A percentile compares a stretch with the other conserved stretches of the same genome.
Evolutionary conservation across 2,888 invertebrate genomes (phyloP).

Genomic region (Eumacrocentrus americanus): DNA sequence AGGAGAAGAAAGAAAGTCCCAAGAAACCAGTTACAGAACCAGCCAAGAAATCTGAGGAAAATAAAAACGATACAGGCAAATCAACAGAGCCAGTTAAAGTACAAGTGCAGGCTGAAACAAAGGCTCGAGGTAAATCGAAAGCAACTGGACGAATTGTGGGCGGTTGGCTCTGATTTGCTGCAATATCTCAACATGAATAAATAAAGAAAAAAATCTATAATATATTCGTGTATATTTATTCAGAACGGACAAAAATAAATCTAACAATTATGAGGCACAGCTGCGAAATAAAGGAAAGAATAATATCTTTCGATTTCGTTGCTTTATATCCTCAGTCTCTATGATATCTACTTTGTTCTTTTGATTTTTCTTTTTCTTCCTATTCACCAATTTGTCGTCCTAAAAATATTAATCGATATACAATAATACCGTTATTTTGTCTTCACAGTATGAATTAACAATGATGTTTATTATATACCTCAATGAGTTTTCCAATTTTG

Average conservation of each 20-base stretch:
- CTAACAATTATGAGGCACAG: neutral
- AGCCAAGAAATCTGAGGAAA: slow-evolving; percentile 40
- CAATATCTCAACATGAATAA: neutral
- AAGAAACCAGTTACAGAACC: slow-evolving; percentile 18
- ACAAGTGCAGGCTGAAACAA: slow-evolving; percentile 60
- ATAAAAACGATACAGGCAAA: slow-evolving; percentile 39
- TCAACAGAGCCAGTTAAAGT: slow-evolving; percentile 24
- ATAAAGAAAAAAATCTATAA: neutral
- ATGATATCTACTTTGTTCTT: neutral
- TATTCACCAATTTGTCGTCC: slow-evolving; percentile 38
- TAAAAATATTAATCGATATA: slow-evolving; percentile 17
- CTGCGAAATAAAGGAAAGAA: slow-evolving; percentile 16
- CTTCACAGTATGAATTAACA: no score
- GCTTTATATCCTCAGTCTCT: neutral
- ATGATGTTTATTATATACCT: no score
- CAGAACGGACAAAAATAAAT: slow-evolving; percentile 4
- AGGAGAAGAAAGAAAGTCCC: no score
- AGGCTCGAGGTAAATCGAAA: slow-evolving; percentile 70
- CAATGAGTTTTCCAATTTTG: slow-evolving; percentile 72
- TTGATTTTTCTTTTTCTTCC: slow-evolving; percentile 26
- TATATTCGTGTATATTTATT: neutral
- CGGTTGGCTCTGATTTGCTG: slow-evolving; percentile 70
- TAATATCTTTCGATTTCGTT: slow-evolving; percentile 4
- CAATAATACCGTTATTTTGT: no score
- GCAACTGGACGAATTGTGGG: slow-evolving; percentile 76